Conservation (phyloP, 2,113 vertebrate species). For the Sisor rabdophorus region DNA sequence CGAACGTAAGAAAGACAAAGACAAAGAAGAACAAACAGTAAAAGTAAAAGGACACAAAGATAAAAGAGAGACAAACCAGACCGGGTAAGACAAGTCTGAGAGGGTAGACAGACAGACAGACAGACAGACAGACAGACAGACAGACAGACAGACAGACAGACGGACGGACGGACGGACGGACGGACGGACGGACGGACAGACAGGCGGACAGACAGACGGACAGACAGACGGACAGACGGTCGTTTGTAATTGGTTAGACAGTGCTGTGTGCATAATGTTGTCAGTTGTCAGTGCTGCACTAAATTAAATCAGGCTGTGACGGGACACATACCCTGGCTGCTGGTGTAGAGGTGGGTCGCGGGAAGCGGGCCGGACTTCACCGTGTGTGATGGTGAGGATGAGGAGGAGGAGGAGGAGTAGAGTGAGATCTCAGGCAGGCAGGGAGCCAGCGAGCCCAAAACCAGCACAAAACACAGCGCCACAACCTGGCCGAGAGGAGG, state of each 20-base stretch:
- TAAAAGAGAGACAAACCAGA: not conserved
- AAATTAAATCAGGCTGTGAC: slow-evolving; percentile 5
- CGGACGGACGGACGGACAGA: not conserved
- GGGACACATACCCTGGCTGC: slow-evolving; percentile 83
- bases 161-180: not conserved
- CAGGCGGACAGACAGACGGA: not conserved
- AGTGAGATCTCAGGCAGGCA: slow-evolving; percentile 88
- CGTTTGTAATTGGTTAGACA: too few relatives aligned
- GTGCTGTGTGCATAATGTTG: not conserved
- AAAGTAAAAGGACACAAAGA: not conserved
- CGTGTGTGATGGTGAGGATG: slow-evolving; percentile 68
- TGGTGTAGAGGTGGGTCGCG: slow-evolving; percentile 81
- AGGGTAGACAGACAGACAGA: not conserved
- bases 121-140: not conserved
- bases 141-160: not conserved
- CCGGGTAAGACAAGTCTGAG: too few relatives aligned
- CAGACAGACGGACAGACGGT: not conserved
- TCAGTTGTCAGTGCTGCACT: not conserved
- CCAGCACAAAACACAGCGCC: slow-evolving; percentile 91
- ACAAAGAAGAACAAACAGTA: not conserved
- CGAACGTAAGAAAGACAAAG: too few relatives aligned
- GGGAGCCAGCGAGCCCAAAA: slow-evolving; percentile 90
- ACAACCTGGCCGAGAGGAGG: slow-evolving; percentile 77
- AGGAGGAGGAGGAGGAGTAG: slow-evolving; percentile 48
- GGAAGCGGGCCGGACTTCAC: slow-evolving; percentile 77